Conservation (phyloP, 2,797 vertebrate genomes). For the Xenopus petersii region DNA sequence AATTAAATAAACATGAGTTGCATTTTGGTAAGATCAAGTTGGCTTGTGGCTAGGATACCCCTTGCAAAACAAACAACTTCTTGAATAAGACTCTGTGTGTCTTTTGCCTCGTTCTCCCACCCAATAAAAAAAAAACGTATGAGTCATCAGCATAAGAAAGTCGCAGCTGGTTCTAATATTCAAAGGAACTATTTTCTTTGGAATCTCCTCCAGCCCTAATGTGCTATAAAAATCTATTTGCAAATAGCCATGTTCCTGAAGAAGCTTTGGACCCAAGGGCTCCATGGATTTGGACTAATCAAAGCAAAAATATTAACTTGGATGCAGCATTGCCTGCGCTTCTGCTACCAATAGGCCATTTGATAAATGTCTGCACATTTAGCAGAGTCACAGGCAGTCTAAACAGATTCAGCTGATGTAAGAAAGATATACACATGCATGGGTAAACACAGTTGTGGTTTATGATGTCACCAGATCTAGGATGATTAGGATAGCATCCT, state of each 20-base stretch:
- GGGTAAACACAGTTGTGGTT: conserved; percentile 39
- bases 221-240: conserved; percentile 88
- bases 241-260: conserved; percentile 75
- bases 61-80: conserved; percentile 81
- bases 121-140: conserved; percentile 73
- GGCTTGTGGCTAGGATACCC: conserved; percentile 77
- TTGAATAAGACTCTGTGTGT: conserved; percentile 78
- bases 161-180: conserved; percentile 92
- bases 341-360: conserved; percentile 58
- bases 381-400: conserved; percentile 45
- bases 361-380: conserved; percentile 53
- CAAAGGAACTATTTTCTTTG: conserved; percentile 90
- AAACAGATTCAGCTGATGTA: conserved; percentile 42
- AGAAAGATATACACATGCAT: conserved; percentile 27
- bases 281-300: conserved; percentile 76
- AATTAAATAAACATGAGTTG: conserved; percentile 67
- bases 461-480: conserved; percentile 41
- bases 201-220: conserved; percentile 80
- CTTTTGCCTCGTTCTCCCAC: conserved; percentile 74
- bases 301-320: conserved; percentile 68
- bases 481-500: conserved; percentile 24
- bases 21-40: conserved; percentile 68
- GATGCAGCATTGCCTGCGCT: conserved; percentile 53
- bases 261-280: conserved; percentile 77
- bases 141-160: conserved; percentile 89